These are phyloP conservation scores for Thunnus thynnus DNA, from an alignment of 2,113 vertebrate species.

Conservation along the genomic window DNA sequence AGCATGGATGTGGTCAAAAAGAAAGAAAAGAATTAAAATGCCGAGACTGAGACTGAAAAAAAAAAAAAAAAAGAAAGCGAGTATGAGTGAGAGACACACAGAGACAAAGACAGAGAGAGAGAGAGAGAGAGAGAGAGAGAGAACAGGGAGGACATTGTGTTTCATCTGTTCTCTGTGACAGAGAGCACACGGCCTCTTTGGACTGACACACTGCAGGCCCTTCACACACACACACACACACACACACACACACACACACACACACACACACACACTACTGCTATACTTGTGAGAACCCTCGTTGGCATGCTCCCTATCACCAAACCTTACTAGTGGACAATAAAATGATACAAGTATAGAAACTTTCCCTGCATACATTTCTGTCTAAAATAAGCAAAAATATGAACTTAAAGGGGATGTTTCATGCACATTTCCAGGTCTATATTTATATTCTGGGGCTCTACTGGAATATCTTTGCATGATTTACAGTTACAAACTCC, in stretches of 20 bases:
- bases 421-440: no score
- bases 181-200: conserved; percentile 51
- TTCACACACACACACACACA: conserved; percentile 19
- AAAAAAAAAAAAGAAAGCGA: neutral
- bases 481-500: no score
- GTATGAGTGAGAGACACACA: conserved; percentile 14
- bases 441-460: no score
- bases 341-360: no score
- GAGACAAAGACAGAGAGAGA: neutral
- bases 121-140: neutral
- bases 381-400: no score
- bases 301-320: neutral
- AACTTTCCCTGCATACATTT: no score
- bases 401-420: no score
- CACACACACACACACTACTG: conserved; percentile 4
- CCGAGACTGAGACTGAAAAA: neutral
- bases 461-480: no score
- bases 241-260: conserved; percentile 17
- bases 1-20: neutral
- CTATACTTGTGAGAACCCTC: conserved; percentile 13
- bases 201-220: conserved; percentile 69
- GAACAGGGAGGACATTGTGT: conserved; percentile 73
- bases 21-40: neutral
- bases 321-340: no score
- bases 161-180: conserved; percentile 67